A percentile compares a stretch with the other conserved stretches of the same genome.
phyloP scores from a whole-genome alignment of 2,888 invertebrate species.

The Apoda limacodes region DNA sequence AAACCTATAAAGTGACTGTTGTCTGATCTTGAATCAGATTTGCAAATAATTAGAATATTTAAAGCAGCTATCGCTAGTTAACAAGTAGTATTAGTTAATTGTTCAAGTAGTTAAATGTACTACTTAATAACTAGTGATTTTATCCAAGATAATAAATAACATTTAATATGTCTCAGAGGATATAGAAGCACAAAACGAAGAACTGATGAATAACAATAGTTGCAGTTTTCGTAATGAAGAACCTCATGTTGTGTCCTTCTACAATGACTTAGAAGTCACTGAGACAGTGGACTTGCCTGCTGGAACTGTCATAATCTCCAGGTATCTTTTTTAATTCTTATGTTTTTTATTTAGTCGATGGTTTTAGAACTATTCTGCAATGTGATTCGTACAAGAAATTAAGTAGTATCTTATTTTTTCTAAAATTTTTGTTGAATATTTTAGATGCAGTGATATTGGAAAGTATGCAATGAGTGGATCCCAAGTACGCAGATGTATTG shows the following conservation, averaged over 20 bases:
- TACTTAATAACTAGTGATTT: too few species aligned
- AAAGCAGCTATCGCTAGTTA: too few species aligned
- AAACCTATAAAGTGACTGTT: too few species aligned
- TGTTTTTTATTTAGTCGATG: neutral
- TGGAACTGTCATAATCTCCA: slow-evolving; percentile 75
- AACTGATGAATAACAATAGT: slow-evolving; percentile 74
- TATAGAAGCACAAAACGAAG: slow-evolving; percentile 54
- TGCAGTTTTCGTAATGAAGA: slow-evolving; percentile 84
- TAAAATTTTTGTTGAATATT: too few species aligned
- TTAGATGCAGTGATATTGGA: slow-evolving; percentile 87
- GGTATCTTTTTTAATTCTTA: slow-evolving; percentile 43
- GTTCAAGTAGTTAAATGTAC: too few species aligned
- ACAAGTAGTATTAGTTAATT: too few species aligned
- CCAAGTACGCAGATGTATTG: slow-evolving; percentile 76
- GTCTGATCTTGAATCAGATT: too few species aligned
- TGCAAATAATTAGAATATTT: too few species aligned
- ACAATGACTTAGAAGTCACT: slow-evolving; percentile 81
- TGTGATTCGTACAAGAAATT: neutral
- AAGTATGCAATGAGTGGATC: slow-evolving; percentile 87
- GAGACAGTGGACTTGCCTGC: slow-evolving; percentile 84
- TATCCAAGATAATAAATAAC: neutral
- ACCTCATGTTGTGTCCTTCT: slow-evolving; percentile 83
- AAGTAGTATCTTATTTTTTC: neutral
- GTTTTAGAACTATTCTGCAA: neutral
- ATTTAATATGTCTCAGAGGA: slow-evolving; percentile 44